Evolutionary conservation across 2,888 invertebrate species (phyloP).

Genomic region (Drosophila macrothrix): DNA sequence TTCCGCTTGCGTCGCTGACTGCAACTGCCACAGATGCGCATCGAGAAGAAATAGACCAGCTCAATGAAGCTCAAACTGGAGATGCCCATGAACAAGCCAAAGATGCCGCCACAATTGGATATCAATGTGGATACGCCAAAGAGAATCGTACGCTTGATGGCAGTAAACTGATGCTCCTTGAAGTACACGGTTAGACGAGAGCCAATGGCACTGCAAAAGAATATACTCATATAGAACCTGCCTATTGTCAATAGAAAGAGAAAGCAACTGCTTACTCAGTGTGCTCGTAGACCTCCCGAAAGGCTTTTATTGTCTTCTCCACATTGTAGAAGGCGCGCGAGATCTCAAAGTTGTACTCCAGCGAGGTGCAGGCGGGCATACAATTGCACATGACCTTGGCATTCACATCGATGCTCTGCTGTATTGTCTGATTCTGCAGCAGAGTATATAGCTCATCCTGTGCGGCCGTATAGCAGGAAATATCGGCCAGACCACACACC

Average conservation of each 20-base stretch:
- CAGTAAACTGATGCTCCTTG: constrained; percentile 90
- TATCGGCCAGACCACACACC: constrained; percentile 82
- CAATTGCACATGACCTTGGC: constrained; percentile 80
- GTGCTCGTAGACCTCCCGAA: constrained; percentile 80
- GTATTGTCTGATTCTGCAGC: constrained; percentile 79
- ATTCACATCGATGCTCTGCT: constrained; percentile 60
- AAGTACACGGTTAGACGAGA: constrained; percentile 89
- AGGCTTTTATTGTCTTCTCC: constrained; percentile 72
- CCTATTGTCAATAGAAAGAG: background rate
- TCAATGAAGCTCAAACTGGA: constrained; percentile 85
- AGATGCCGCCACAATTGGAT: constrained; percentile 89
- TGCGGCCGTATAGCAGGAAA: constrained; percentile 82
- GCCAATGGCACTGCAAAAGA: constrained; percentile 85
- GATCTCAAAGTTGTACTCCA: constrained; percentile 84
- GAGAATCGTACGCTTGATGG: constrained; percentile 88
- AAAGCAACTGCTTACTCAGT: constrained; percentile 67
- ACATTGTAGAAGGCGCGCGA: constrained; percentile 78
- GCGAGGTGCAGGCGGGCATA: constrained; percentile 83
- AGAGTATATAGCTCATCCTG: constrained; percentile 74
- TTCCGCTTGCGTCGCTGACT: constrained; percentile 73
- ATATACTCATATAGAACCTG: background rate
- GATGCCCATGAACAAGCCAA: constrained; percentile 86
- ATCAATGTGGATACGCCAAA: constrained; percentile 89
- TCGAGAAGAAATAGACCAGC: constrained; percentile 86
- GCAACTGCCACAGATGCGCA: constrained; percentile 82